Evolutionary conservation across 2,113 vertebrate species (phyloP).

Genomic region (Myrmophylax atrothorax): DNA sequence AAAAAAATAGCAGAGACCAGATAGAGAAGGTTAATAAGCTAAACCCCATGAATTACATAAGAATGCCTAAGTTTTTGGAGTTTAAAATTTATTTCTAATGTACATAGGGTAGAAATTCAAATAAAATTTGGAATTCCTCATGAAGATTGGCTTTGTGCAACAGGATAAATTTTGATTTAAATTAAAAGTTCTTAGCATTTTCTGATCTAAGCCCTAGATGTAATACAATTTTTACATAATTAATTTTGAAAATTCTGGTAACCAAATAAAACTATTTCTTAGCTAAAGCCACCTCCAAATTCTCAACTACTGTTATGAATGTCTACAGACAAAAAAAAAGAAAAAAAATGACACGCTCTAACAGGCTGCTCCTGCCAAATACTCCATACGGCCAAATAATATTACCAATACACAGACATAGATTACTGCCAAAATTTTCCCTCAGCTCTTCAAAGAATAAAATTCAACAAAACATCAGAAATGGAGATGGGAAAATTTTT

Average conservation of each 20-base stretch:
- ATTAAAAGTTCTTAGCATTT: not conserved
- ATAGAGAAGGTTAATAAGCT: not conserved
- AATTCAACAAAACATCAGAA: not conserved
- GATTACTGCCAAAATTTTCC: not conserved
- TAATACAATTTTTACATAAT: not conserved
- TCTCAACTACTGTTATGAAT: not conserved
- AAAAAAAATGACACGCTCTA: not conserved
- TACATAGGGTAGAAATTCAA: not conserved
- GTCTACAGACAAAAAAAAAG: not conserved
- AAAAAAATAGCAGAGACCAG: not conserved
- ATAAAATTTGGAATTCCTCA: not conserved
- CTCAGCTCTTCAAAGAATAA: not conserved
- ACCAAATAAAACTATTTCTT: not conserved
- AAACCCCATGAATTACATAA: not conserved
- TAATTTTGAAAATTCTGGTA: not conserved
- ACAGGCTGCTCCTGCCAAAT: not conserved
- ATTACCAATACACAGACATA: not conserved
- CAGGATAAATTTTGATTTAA: not conserved
- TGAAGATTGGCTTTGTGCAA: not conserved
- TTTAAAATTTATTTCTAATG: not conserved
- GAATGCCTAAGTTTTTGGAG: accelerated
- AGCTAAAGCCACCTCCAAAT: not conserved
- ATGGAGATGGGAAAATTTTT: not conserved
- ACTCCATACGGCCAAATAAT: not conserved
- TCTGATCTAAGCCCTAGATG: not conserved